Evolutionary conservation across 1,140 invertebrate species (phyloP).

Genomic region (Zaprionus tsacasi): DNA sequence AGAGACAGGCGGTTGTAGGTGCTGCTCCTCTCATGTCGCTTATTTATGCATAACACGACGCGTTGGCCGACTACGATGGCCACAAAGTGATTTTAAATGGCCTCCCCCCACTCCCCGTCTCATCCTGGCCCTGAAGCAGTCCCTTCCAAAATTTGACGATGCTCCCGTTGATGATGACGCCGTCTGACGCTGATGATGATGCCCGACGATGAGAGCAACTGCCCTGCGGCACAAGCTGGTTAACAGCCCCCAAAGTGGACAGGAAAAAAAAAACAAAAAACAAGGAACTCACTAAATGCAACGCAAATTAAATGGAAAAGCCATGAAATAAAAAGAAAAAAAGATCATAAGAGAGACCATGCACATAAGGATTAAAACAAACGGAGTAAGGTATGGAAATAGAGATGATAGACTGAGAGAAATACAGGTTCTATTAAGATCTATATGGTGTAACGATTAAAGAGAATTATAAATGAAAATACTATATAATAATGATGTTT

Average conservation of each 20-base stretch:
- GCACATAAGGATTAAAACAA: not conserved
- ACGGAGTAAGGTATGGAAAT: constrained; percentile 1
- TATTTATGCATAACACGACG: constrained; percentile 66
- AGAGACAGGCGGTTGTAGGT: not conserved
- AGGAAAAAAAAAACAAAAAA: constrained; percentile 9
- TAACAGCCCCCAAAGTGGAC: constrained; percentile 22
- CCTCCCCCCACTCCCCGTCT: not conserved
- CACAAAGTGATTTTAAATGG: constrained; percentile 67
- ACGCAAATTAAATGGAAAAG: constrained; percentile 24
- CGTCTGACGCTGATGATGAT: not conserved
- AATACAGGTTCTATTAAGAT: not conserved
- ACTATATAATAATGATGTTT: no score
- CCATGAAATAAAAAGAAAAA: not conserved
- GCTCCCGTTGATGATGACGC: constrained; percentile 44
- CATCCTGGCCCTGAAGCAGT: constrained; percentile 30
- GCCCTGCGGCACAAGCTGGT: constrained; percentile 18
- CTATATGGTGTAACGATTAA: no score
- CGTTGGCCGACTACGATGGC: not conserved
- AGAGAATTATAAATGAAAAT: no score
- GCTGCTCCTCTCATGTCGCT: constrained; percentile 28
- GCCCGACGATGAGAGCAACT: constrained; percentile 17
- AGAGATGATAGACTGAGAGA: not conserved
- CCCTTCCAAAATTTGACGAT: constrained; percentile 62
- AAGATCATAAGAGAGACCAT: no score
- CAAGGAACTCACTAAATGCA: not conserved